Base-by-base conservation (phyloP, 1,140 invertebrate genomes). In the Trichonephila clavata region DNA sequence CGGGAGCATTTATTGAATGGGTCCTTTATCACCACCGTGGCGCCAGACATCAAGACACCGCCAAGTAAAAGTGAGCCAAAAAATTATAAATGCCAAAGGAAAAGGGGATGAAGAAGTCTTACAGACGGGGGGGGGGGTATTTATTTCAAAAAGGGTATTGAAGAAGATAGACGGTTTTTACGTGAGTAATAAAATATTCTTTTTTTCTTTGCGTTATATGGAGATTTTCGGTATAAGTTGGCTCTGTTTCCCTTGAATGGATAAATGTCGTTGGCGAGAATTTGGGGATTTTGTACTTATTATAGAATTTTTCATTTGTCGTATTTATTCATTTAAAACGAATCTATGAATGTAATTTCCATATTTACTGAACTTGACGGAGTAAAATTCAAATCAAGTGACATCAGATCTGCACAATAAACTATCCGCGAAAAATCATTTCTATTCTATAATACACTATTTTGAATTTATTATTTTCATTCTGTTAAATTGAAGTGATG, bases 21-120 rank as follows among this genome's bases (percentile, higher is more conserved):
- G 18, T 18, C 13, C 57, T 63, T 86, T 86, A 32, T 32, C 84
- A 32, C 27, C 57, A 10, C 60, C 27, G n/a, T 61, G 60, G 57
- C 84, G 84, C 59, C 50, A 86, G n/a, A 50, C 50, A 57, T n/a
- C 80, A 7, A n/a, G 24, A 27, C 59, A 18, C 27, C 18, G 84
- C 84, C 84, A 86, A 61, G 24, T 21, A 86, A 32, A 60, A 86
- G 24, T 61, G n/a, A 43, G 39, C 50, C 80, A 57, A 50, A 83
- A 83, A 43, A 83, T 86, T 59, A 61, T 86, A 86, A 86, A 86
- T 59, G 50, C 50, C 7, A 86, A n/a, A 27, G 32, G 80, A 50
- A n/a, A 20, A 39, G n/a, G 8, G 50, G 20, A 10, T 83, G 39
- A 39, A 83, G 39, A 16, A 83, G 8, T 83, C 39, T 50, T 18